Evolutionary conservation across 2,888 invertebrate genomes (phyloP).

Genomic region (Ommatoiulus sabulosus): DNA sequence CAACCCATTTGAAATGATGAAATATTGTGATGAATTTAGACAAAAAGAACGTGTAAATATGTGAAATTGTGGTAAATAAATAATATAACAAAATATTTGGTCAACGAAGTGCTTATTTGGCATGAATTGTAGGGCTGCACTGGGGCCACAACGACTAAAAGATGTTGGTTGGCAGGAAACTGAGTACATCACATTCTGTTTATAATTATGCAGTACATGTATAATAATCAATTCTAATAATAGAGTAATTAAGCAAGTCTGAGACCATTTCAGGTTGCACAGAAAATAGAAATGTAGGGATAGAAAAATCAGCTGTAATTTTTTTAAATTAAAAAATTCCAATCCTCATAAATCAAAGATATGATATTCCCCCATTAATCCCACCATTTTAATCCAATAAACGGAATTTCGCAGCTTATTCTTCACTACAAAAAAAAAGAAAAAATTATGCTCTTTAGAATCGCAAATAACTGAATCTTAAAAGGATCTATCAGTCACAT

Average conservation of each 20-base stretch:
- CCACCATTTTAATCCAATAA: background rate
- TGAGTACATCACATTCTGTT: background rate
- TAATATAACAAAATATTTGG: constrained; percentile 21
- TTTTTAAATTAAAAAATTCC: too few species aligned
- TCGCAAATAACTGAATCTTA: background rate
- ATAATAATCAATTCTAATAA: background rate
- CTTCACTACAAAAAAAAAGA: background rate
- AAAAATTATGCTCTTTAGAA: background rate
- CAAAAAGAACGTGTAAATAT: constrained; percentile 33
- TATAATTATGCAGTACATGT: background rate
- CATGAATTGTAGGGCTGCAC: background rate
- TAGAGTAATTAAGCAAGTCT: background rate
- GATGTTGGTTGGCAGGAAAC: background rate
- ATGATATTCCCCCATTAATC: background rate
- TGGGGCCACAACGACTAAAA: background rate
- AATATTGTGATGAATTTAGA: background rate
- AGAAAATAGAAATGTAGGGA: too few species aligned
- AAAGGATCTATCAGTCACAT: too few species aligned
- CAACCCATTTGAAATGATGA: background rate
- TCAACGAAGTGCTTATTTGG: background rate
- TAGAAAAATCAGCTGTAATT: too few species aligned
- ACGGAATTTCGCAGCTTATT: background rate
- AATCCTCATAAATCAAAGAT: too few species aligned
- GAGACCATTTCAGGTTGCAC: too few species aligned
- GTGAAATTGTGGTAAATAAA: constrained; percentile 42